phyloP scores from a whole-genome alignment of 2,888 invertebrate genomes.

The Phortica okadai region DNA sequence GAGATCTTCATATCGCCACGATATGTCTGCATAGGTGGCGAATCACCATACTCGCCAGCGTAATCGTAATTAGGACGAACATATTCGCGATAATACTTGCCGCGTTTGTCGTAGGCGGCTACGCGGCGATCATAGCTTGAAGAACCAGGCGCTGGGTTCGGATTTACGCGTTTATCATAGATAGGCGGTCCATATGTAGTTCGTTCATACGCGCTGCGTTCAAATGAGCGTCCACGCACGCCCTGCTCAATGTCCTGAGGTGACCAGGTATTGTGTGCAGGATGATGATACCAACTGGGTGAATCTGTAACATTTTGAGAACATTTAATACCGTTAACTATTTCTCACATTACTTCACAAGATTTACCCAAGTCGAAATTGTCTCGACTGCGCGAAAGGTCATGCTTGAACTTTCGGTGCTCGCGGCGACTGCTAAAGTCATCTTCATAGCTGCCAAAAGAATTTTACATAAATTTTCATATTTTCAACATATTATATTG shows the following conservation, averaged over 20 bases:
- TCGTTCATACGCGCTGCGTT: conserved; percentile 75
- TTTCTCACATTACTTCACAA: too few species aligned
- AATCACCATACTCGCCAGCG: conserved; percentile 63
- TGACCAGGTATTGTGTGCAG: conserved; percentile 75
- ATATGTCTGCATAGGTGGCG: conserved; percentile 47
- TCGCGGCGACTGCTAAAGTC: conserved; percentile 72
- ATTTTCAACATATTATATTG: background rate
- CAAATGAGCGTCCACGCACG: conserved; percentile 72
- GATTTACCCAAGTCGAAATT: conserved; percentile 74
- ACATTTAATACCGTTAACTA: too few species aligned
- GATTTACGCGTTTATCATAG: conserved; percentile 75
- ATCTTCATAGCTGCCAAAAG: conserved; percentile 71
- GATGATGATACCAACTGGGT: conserved; percentile 75
- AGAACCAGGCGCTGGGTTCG: conserved; percentile 55
- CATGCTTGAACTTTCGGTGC: conserved; percentile 72
- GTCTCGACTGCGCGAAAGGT: conserved; percentile 74
- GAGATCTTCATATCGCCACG: conserved; percentile 46
- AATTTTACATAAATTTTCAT: conserved; percentile 3
- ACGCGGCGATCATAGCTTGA: conserved; percentile 67
- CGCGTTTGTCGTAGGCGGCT: conserved; percentile 69
- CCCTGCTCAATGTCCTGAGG: conserved; percentile 75
- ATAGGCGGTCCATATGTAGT: conserved; percentile 76
- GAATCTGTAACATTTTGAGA: conserved; percentile 60
- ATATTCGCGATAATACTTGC: conserved; percentile 74
- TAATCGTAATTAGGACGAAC: conserved; percentile 74